Base-by-base conservation (phyloP, 2,888 invertebrate genomes). In the Clanis bilineata region DNA sequence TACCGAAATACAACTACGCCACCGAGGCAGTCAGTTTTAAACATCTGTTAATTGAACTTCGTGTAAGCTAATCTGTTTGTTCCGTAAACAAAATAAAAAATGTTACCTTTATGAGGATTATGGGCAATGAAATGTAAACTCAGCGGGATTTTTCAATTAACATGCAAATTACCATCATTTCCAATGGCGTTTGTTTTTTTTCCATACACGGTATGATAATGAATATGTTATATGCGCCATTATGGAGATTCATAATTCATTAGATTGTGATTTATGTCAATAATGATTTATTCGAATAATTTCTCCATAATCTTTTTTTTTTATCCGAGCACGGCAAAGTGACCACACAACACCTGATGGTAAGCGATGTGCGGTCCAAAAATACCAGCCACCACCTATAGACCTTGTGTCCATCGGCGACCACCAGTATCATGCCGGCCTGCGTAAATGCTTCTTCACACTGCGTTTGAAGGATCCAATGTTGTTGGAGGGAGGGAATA, bases 101-200 rank as follows among this genome's bases (percentile, higher is more conserved):
- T 44, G 44, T 56, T 56, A 23, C 32, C 43, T 73, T 72, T 65
- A 65, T 58, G 60, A 61, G 62, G 66, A 71, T 72, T 65, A 68
- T 66, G 61, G 44, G 59, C 57, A 41, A 58, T 65, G 65, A 62
- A 70, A 73, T 62, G 73, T 71, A 67, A 70, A 70, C 72, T 59
- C 65, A 58, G 63, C 69, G 67, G 63, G 68, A 71, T 73, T 76
- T 75, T 77, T 74, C 76, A 73, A 77, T 80, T 77, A 78, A 73
- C 65, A 78, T 82, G 78, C 69, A 74, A 79, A 80, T 78, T 61
- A 32, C 56, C 47, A 56, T 64, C 43, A 65, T 68, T 65, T 57
- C 28, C 28, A 51, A 18, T 22, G 39, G 7, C 36, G 39, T 38
- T 21, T 58, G 18, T 59, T 41, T 44, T 55, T 47, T 58, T 57